Percentiles rank a stretch among this genome's conserved stretches.
Conservation (phyloP, 2,113 vertebrate genomes). For the Myotis davidii region DNA sequence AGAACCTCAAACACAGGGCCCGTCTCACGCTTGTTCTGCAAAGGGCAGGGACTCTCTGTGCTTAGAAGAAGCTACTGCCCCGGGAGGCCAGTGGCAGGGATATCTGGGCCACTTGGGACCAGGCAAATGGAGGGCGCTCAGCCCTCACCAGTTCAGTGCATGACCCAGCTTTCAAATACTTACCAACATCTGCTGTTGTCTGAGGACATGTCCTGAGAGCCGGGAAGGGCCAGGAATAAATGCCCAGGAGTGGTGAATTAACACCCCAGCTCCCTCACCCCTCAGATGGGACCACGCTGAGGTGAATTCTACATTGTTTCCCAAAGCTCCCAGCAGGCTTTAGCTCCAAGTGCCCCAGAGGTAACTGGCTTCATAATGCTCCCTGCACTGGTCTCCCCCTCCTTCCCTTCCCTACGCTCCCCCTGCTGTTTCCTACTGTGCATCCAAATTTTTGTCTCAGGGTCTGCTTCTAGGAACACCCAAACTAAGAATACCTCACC, state of each 20-base stretch:
- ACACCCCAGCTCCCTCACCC: not conserved
- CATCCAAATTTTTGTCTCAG: not conserved
- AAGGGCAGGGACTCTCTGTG: not conserved
- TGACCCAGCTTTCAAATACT: not conserved
- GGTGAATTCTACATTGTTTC: not conserved
- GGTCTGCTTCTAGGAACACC: not conserved
- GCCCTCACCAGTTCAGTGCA: not conserved
- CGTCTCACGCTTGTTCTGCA: not conserved
- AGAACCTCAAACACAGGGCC: not conserved
- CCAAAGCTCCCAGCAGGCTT: not conserved
- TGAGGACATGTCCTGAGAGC: not conserved
- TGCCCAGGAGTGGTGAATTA: not conserved
- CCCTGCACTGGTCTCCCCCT: not conserved
- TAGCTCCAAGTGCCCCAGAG: not conserved
- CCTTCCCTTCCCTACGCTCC: not conserved
- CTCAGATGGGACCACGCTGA: no score
- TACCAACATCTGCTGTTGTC: not conserved
- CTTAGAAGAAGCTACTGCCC: not conserved
- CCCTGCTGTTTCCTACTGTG: not conserved
- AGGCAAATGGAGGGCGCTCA: not conserved
- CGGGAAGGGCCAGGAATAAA: not conserved
- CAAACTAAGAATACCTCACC: not conserved
- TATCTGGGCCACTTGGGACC: not conserved
- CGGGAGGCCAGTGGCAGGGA: accelerated
- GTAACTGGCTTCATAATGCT: not conserved